Evolutionary conservation across 2,797 vertebrate genomes (phyloP).

Genomic region (Phoebastria nigripes): DNA sequence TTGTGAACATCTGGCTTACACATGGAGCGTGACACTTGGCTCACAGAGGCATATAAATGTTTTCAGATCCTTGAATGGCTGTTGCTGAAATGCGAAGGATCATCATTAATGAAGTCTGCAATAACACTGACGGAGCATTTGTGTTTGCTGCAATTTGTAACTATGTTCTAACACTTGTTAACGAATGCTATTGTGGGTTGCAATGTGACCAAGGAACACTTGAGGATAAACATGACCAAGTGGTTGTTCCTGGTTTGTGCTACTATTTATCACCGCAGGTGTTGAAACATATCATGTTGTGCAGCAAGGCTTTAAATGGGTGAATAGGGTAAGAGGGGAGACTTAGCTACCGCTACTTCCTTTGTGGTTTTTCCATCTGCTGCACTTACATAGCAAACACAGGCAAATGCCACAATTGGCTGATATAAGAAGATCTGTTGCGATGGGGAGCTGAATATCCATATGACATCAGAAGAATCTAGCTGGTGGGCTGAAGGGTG

Average conservation of each 20-base stretch:
- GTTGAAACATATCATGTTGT: slow-evolving; percentile 27
- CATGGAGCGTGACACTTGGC: slow-evolving; percentile 57
- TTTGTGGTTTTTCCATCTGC: slow-evolving; percentile 20
- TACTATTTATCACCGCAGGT: slow-evolving; percentile 53
- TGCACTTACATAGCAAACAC: not conserved
- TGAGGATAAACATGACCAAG: slow-evolving; percentile 44
- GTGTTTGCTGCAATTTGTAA: slow-evolving; percentile 61
- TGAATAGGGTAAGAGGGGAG: not conserved
- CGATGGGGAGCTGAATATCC: not conserved
- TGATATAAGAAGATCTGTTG: not conserved
- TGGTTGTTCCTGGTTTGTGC: slow-evolving; percentile 23
- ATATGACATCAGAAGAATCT: not conserved
- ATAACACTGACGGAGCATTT: slow-evolving; percentile 49
- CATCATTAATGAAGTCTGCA: slow-evolving; percentile 56
- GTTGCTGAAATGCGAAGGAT: slow-evolving; percentile 62
- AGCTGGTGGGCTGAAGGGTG: not conserved
- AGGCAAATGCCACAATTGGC: not conserved
- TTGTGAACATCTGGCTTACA: slow-evolving; percentile 59
- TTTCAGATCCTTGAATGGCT: slow-evolving; percentile 60
- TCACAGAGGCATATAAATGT: slow-evolving; percentile 42
- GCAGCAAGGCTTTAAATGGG: slow-evolving; percentile 35
- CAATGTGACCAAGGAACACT: not conserved
- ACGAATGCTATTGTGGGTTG: slow-evolving; percentile 48
- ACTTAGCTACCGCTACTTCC: not conserved
- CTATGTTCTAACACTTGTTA: slow-evolving; percentile 55